Base-by-base conservation (phyloP, 2,113 vertebrate species). In the Dolichotis patagonum region DNA sequence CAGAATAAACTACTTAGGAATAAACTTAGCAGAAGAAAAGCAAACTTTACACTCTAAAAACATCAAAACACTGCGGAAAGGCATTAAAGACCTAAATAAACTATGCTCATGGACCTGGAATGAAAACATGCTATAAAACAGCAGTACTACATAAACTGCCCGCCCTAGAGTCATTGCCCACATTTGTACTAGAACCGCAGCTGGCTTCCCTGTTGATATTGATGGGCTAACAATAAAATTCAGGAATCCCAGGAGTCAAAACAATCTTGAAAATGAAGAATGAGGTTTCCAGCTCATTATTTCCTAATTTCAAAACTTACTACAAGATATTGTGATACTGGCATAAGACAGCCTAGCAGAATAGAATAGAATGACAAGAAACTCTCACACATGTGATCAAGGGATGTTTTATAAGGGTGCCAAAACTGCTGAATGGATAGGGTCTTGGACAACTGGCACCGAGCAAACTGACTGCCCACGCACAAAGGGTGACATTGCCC, bases 401-500 rank as follows among this genome's bases (percentile, higher is more conserved):
- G 24, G 11, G 22, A 5, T 28, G 17, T 43, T 32, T 6, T 13
- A 43, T 71, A 84, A 26, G 20, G 49, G 54, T 46, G 17, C 67
- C 35, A 22, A 41, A 24, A 22, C 9, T n/a, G 38, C 12, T 1
- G 41, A 8, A 10, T 2, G 3, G 63, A 65, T 10, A 24, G 49
- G 19, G 28, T 41, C 52, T 58, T 1, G 26, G 30, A 26, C 56
- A 46, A 0, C 0, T 3, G 46, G 41, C 35, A 28, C 49, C 10
- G 38, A 28, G 28, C 58, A 75, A 13, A 9, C 0, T 17, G 62
- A 28, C 35, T 7, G 5, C 28, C 52, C 46, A 32, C 19, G 16
- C 0, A 20, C 1, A 6, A n/a, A 9, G 12, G 17, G 38, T 4
- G 16, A 30, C 43, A 17, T 1, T 1, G 26, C 38, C 14, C 9